phyloP scores from a whole-genome alignment of 2,888 invertebrate genomes.

The Operophtera brumata region DNA sequence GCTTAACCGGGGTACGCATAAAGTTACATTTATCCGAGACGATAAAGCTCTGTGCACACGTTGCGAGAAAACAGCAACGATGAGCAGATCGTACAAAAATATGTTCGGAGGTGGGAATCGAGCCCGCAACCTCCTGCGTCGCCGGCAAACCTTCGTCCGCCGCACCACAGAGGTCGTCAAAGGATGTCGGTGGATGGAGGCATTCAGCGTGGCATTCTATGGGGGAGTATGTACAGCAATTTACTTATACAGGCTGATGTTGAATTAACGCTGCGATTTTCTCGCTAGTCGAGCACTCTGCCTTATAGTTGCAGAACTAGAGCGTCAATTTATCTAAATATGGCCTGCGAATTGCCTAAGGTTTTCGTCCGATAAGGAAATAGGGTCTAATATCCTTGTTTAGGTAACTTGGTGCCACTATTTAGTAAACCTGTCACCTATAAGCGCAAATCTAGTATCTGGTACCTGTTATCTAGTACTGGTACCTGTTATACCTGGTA shows the following conservation, averaged over 20 bases:
- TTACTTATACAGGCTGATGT: not conserved
- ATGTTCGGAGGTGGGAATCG: too few relatives aligned
- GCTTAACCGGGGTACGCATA: constrained; percentile 12
- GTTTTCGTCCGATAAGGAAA: constrained; percentile 21
- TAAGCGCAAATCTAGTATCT: constrained; percentile 2
- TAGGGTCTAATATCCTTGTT: constrained; percentile 25
- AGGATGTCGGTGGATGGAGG: too few relatives aligned
- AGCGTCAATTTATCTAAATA: constrained; percentile 30
- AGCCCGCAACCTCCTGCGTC: too few relatives aligned
- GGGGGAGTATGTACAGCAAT: too few relatives aligned
- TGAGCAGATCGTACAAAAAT: too few relatives aligned
- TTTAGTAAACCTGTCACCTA: constrained; percentile 10
- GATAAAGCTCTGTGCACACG: not conserved
- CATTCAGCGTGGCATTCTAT: too few relatives aligned
- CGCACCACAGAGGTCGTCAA: too few relatives aligned
- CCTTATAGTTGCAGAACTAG: constrained; percentile 35
- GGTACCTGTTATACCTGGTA: not conserved
- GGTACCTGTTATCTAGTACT: not conserved
- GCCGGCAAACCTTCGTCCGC: too few relatives aligned
- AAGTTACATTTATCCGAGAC: constrained; percentile 7
- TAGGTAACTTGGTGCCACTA: constrained; percentile 18
- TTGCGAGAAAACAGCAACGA: not conserved
- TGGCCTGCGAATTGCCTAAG: constrained; percentile 21
- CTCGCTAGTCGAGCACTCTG: not conserved
- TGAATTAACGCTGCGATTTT: constrained; percentile 1